A percentile compares a stretch with the other conserved stretches of the same genome.
Conservation (phyloP, 2,888 invertebrate species). For the Cinara cedri region DNA sequence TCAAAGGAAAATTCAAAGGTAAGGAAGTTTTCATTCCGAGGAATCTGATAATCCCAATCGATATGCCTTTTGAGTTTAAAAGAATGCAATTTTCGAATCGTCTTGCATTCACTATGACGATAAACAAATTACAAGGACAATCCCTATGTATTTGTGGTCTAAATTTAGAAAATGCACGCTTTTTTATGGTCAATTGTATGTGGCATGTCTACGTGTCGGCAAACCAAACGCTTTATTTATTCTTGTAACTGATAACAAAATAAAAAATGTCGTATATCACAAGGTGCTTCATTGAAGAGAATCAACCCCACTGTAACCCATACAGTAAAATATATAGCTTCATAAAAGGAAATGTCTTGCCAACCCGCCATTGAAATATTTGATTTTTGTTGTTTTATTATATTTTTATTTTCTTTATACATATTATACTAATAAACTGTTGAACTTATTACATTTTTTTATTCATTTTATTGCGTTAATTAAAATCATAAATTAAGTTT, state of each 20-base stretch:
- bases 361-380: too few species aligned
- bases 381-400: too few species aligned
- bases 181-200: slow-evolving; percentile 58
- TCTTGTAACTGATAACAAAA: not conserved
- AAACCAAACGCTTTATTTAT: not conserved
- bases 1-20: slow-evolving; percentile 60
- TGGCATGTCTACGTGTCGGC: slow-evolving; percentile 34
- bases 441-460: not conserved
- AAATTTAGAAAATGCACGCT: slow-evolving; percentile 58
- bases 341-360: not conserved
- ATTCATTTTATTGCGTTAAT: too few species aligned
- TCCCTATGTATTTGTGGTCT: slow-evolving; percentile 58
- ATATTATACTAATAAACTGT: not conserved
- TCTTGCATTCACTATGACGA: slow-evolving; percentile 59
- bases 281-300: not conserved
- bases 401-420: not conserved
- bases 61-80: slow-evolving; percentile 59
- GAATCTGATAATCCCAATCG: slow-evolving; percentile 58
- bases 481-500: too few species aligned
- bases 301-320: not conserved
- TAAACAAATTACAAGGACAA: slow-evolving; percentile 60
- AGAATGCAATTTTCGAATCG: slow-evolving; percentile 59
- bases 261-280: not conserved
- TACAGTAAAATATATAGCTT: not conserved
- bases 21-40: slow-evolving; percentile 60